Base-by-base conservation (phyloP, 2,888 invertebrate genomes). In the Diogma glabrata region DNA sequence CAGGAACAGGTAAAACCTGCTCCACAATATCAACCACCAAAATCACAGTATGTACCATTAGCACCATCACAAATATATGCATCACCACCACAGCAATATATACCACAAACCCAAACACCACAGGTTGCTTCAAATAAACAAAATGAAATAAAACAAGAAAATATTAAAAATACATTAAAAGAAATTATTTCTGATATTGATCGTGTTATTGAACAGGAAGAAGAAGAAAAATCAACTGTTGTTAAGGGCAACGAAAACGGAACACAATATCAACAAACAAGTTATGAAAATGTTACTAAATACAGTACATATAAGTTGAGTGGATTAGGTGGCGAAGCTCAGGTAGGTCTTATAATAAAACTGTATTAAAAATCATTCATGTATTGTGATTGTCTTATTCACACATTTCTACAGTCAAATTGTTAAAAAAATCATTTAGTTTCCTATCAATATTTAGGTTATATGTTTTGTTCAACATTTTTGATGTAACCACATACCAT, bases 131-230 rank as follows among this genome's bases (percentile, higher is more conserved):
- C 8, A 47, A 43, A 47, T 4, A 36, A 36, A 14, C 33, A 47
- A 49, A 19, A 47, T 20, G 69, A 75, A 63, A 74, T 75, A 51
- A 67, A 73, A 57, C 73, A 76, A 60, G 75, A 73, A 55, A 73
- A 68, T 57, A 73, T 76, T 52, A 76, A 75, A 57, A 75, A 73
- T 59, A 72, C 75, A 14, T 64, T 78, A 51, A 75, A 76, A 57
- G 76, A 78, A 60, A 78, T 78, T 50, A 78, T 78, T 57, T 77
- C 75, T 24, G 77, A 78, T 65, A 73, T 78, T 60, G 78, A 78
- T 63, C 71, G 68, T 47, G 77, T 74, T 56, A 76, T 74, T 23
- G 74, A 72, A 57, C 72, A 69, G 45, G 73, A 75, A 57, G 66
- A 67, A 51, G 62, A 63, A 14, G 63, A 63, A 38, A 33, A 24